Base-by-base conservation (phyloP, 2,113 vertebrate genomes). In the Deroptyus accipitrinus region DNA sequence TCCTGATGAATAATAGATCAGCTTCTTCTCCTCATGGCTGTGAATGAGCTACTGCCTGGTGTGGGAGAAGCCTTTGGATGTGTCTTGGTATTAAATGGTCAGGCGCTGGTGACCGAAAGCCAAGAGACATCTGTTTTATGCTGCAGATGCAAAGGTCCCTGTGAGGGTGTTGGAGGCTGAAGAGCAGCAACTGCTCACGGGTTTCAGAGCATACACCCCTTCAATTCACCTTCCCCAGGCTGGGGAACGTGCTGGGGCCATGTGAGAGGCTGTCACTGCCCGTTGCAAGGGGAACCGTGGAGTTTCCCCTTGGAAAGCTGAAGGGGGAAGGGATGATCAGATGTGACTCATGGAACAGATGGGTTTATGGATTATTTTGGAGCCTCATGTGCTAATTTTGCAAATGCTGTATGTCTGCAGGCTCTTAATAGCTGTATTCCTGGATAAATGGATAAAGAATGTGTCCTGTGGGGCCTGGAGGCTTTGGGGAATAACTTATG, bases 351-450 rank as follows among this genome's bases (percentile, higher is more conserved):
- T 17, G 68, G 76, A 90, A 59, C 96, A 92, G 95, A 92, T 67
- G 92, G 87, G 88, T 79, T 80, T 79, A 35, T 76, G 92, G 93
- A 93, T 94, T 95, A 88, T 96, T 93, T 90, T 90, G 92, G 85
- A 95, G 85, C 79, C 63, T 80, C 92, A 73, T n/a, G 46, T 67
- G 52, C 76, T 93, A 74, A 96, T 94, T 97, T 95, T 83, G 88
- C 64, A 78, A 95, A 81, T 44, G 90, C 93, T 75, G 59, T 46
- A 11, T 41, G 75, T 92, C 95, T 95, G 37, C 90, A 70, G 90
- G 92, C 75, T 95, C 88, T 75, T 90, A 88, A 80, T 94, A 80
- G 90, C 62, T 77, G 79, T n/a, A 7, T 94, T 83, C 59, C 94
- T 2, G 3, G 54, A 75, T 88, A 93, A 96, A 95, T 9, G 75